Evolutionary conservation across 2,797 vertebrate species (phyloP), one percentile per base, ranked within the genome.

Genomic region (Hippopotamyrus pictus): DNA sequence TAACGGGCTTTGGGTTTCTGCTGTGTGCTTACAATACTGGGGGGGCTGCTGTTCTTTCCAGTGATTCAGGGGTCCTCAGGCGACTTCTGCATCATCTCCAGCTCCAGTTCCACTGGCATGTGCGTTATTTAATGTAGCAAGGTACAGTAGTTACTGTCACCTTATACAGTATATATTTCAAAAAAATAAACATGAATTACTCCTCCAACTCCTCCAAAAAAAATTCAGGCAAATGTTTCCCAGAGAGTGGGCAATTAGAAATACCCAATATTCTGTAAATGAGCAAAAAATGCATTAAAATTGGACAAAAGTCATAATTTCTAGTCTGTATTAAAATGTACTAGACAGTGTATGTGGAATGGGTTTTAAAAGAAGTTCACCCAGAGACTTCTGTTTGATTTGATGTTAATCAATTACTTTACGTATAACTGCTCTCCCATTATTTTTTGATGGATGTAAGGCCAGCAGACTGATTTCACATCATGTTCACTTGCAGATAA

Each of bases 401-500:
- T 44, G n/a, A 46, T 17, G 19, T 41, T 41, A 46, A 41, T 83
- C n/a, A 22, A 7, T 44, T 48, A 48, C 2, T 83, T 44, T 83
- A 83, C 9, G 44, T 83, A 19, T 12, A 48, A 48, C 17, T 12
- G 12, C 14, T 17, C 84, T 12, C 25, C 50, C 82, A 44, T 79
- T 84, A 79, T 79, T 84, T 50, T 50, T 17, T 29, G 51, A 57
- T 41, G 51, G 19, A 11, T 37, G 53, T 6, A 59, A 44, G 53
- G 33, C 29, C 53, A 53, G 25, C 6, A 41, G 86, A 87, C 33
- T 59, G 84, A 86, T 17, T 57, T 86, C 53, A 33, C 22, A 59
- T 86, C 50, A 86, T 46, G 17, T 37, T 57, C 44, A 41, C 57
- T 88, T 88, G 37, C 87, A 22, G 57, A 88, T 37, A 88, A 88